phyloP scores from a whole-genome alignment of 2,797 vertebrate genomes.

The Tenualosa ilisha region DNA sequence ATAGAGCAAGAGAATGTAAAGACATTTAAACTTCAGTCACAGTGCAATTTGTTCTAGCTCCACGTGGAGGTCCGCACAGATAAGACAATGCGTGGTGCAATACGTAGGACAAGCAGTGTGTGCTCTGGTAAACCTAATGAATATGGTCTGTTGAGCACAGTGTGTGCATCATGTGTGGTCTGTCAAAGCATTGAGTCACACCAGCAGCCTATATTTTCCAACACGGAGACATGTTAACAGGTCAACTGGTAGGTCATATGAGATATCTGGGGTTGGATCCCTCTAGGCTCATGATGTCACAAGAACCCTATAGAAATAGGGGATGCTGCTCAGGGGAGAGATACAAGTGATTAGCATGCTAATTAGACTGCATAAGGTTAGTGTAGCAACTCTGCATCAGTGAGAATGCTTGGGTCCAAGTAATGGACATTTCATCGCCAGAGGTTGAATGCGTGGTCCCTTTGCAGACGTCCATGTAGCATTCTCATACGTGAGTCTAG shows the following conservation, averaged over 20 bases:
- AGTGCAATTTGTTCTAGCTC: not conserved
- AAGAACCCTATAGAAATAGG: no score
- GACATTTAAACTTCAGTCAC: not conserved
- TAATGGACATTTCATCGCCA: no score
- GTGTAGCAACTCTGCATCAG: no score
- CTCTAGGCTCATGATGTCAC: no score
- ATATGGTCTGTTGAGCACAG: not conserved
- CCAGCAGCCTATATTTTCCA: not conserved
- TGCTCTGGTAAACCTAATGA: not conserved
- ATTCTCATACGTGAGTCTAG: no score
- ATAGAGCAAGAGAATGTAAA: not conserved
- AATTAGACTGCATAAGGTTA: not conserved
- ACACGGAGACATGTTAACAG: no score
- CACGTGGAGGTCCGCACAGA: not conserved
- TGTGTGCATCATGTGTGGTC: not conserved
- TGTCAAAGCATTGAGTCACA: not conserved
- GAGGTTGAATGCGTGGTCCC: no score
- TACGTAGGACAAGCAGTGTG: not conserved
- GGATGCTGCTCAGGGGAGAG: not conserved
- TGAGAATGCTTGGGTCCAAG: no score
- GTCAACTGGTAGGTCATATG: no score
- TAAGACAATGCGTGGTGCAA: no score
- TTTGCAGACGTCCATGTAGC: no score
- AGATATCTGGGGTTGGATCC: no score
- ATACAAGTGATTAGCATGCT: not conserved